phyloP scores from a whole-genome alignment of 2,888 invertebrate species.

The Exephanes ischioxanthus region DNA sequence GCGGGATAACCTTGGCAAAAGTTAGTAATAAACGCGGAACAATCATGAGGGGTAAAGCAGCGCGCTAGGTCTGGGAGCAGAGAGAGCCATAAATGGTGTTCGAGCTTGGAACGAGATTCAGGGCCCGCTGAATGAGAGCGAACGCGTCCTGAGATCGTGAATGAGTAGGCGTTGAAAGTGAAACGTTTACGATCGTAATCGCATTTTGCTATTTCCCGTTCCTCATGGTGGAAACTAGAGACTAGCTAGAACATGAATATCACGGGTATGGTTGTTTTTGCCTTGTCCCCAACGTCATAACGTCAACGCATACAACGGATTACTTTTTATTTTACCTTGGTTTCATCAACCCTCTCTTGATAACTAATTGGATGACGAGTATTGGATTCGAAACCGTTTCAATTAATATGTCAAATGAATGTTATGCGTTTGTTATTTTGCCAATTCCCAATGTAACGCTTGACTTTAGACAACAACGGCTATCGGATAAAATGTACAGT shows the following conservation, averaged over 20 bases:
- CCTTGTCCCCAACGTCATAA: background rate
- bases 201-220: slow-evolving; percentile 7
- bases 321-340: background rate
- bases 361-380: slow-evolving; percentile 35
- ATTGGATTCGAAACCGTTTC: background rate
- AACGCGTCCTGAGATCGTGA: slow-evolving; percentile 4
- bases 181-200: slow-evolving; percentile 6
- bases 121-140: background rate
- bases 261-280: background rate
- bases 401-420: background rate
- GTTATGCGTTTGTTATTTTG: background rate
- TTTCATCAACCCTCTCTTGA: slow-evolving; percentile 9
- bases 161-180: slow-evolving; percentile 51
- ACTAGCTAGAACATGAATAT: background rate
- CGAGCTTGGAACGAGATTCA: background rate
- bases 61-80: background rate
- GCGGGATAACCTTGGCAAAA: slow-evolving; percentile 38
- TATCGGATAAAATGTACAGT: background rate
- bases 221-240: background rate
- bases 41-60: slow-evolving; percentile 17
- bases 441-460: background rate
- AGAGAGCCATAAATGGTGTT: slow-evolving; percentile 35
- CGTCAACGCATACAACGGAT: background rate
- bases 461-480: background rate
- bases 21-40: slow-evolving; percentile 37